These are phyloP conservation scores for Apodemia mormo DNA, from an alignment of 2,888 invertebrate species.

Conservation along the genomic window DNA sequence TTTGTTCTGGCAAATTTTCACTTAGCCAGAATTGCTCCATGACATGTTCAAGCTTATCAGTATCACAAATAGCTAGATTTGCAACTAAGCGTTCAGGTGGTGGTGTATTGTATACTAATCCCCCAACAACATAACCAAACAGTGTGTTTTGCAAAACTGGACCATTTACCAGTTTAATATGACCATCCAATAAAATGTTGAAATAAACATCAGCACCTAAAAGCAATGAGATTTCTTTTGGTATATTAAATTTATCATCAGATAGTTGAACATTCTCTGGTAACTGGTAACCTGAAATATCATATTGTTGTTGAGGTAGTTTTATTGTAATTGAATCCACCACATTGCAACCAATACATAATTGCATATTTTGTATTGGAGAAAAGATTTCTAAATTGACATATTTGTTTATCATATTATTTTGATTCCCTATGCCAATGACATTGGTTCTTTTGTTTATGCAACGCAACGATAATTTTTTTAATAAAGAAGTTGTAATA, in stretches of 20 bases:
- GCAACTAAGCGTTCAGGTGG: background rate
- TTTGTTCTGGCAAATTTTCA: conserved; percentile 29
- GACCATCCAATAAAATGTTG: conserved; percentile 12
- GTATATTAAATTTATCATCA: conserved; percentile 16
- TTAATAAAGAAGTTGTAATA: background rate
- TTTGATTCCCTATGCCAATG: background rate
- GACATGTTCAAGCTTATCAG: conserved; percentile 31
- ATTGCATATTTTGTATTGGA: background rate
- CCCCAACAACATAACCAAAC: conserved; percentile 34
- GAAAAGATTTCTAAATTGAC: background rate
- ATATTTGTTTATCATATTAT: background rate
- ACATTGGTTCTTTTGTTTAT: background rate
- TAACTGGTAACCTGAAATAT: background rate
- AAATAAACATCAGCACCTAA: too few relatives aligned
- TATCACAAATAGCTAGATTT: conserved; percentile 28
- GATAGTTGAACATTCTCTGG: conserved; percentile 22
- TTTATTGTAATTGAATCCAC: background rate
- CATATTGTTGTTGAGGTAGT: conserved; percentile 1
- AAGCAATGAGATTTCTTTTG: too few relatives aligned
- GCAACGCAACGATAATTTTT: background rate
- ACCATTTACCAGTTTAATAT: conserved; percentile 28
- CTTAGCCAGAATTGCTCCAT: conserved; percentile 38
- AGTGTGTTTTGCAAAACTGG: conserved; percentile 34
- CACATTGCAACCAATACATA: background rate
- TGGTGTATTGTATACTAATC: background rate